Base-by-base conservation (phyloP, 2,797 vertebrate genomes). In the Erethizon dorsatum region DNA sequence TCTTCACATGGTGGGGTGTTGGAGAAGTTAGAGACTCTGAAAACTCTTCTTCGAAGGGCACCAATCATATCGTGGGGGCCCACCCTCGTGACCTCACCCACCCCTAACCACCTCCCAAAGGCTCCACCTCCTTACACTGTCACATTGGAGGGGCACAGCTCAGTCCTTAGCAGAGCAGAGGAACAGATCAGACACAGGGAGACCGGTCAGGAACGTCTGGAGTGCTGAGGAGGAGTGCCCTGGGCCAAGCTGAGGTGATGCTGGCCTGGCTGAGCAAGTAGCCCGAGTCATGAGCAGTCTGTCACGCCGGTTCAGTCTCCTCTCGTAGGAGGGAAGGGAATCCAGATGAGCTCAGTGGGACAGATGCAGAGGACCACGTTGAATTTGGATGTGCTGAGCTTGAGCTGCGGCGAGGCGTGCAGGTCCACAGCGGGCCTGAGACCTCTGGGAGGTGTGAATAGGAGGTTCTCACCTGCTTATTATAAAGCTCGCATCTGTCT, bases 231-330 rank as follows among this genome's bases (percentile, higher is more conserved):
- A 63, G 47, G 33, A 63, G 18, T 20, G 54, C 1, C 57, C 26
- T 18, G 52, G 50, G 65, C 79, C 37, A 2, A 26, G 31, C n/a
- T 0, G 0, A 0, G 50, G 50, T 31, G 78, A 14, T 9, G 0
- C 4, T 3, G n/a, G 37, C 61, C 24, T 24, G n/a, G 52, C 75
- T 52, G 47, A 50, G 33, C 47, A 63, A 31, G n/a, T 7, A 10
- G 26, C 3, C n/a, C 5, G 0, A 1, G 33, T 0, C 13, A 61
- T 24, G n/a, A 52, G n/a, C 15, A 45, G 1, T 47, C 8, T 28
- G 41, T 1, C 50, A 33, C 3, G 0, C 3, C 0, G 11, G 3
- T 37, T 6, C 1, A 0, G 13, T 41, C 54, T 56, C 18, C 2
- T 65, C 31, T n/a, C 10, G 14, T 13, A 11, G 59, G 52, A 69